These are phyloP conservation scores for Nannoperca australis DNA, from an alignment of 2,797 vertebrate species.

Conservation along the genomic window DNA sequence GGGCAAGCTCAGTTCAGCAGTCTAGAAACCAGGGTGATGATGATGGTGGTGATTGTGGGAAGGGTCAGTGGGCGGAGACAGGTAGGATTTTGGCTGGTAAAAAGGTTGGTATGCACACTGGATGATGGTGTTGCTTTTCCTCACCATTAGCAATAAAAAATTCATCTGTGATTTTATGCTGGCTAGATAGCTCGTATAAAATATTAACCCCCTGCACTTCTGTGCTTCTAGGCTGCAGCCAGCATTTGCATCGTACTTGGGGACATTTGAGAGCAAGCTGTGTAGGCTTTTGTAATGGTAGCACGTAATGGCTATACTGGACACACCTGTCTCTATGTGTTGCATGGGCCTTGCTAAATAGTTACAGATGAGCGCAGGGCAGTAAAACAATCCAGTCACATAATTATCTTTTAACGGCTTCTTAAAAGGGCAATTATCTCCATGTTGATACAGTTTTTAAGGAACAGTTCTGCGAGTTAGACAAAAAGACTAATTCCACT, in stretches of 20 bases:
- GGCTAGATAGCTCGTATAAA: constrained; percentile 69
- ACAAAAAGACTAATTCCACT: no score
- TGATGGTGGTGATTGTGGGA: no score
- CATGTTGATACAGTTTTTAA: not conserved
- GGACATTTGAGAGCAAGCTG: constrained; percentile 32
- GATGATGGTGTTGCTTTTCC: constrained; percentile 27
- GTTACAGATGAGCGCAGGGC: not conserved
- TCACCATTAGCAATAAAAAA: constrained; percentile 71
- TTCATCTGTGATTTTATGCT: constrained; percentile 70
- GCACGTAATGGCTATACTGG: constrained; percentile 10
- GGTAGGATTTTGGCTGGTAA: constrained; percentile 1
- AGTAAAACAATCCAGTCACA: not conserved
- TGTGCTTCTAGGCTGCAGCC: constrained; percentile 26
- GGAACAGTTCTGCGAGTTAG: not conserved
- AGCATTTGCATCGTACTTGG: not conserved
- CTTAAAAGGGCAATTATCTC: not conserved
- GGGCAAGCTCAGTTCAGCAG: not conserved
- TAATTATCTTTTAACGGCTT: not conserved
- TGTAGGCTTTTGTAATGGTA: constrained; percentile 3
- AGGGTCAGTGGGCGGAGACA: not conserved
- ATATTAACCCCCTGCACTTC: constrained; percentile 73
- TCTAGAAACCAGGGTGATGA: not conserved
- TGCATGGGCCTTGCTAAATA: not conserved
- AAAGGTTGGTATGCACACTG: not conserved
- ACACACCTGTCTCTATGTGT: not conserved